Percentiles rank a stretch among this genome's conserved stretches.
Evolutionary conservation across 1,140 invertebrate species (phyloP).

Genomic region (Drosophila saltans): DNA sequence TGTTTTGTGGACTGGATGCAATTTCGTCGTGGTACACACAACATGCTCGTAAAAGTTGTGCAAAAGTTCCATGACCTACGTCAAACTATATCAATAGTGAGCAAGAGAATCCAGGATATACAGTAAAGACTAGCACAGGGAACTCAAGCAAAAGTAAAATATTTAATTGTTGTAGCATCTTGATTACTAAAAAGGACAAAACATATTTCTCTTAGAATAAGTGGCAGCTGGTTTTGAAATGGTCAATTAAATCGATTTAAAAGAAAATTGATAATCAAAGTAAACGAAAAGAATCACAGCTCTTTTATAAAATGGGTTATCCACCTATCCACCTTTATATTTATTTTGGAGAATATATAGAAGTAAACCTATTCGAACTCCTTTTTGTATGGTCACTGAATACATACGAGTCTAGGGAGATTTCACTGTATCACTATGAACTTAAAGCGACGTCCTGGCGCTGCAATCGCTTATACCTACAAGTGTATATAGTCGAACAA

Average conservation of each 20-base stretch:
- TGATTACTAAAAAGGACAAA: no score
- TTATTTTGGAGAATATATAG: no score
- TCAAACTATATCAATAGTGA: constrained; percentile 54
- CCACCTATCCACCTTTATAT: no score
- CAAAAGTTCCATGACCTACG: constrained; percentile 62
- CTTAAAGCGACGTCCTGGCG: neutral
- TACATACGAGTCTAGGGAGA: neutral
- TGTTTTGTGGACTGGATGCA: neutral
- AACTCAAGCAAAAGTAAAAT: neutral
- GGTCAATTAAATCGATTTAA: neutral
- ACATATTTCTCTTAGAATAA: no score
- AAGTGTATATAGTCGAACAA: neutral
- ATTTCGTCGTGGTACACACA: neutral
- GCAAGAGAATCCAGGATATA: constrained; percentile 24
- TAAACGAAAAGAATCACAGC: no score
- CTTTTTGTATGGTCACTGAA: no score
- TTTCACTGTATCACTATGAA: neutral
- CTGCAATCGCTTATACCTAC: neutral
- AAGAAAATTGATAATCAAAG: no score
- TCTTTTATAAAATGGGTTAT: no score
- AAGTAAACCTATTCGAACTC: no score
- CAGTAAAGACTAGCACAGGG: constrained; percentile 22
- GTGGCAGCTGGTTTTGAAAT: no score
- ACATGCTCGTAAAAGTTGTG: constrained; percentile 16
- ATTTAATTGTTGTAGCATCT: no score